Base-by-base conservation (phyloP, 2,797 vertebrate genomes). In the Pterois miles region DNA sequence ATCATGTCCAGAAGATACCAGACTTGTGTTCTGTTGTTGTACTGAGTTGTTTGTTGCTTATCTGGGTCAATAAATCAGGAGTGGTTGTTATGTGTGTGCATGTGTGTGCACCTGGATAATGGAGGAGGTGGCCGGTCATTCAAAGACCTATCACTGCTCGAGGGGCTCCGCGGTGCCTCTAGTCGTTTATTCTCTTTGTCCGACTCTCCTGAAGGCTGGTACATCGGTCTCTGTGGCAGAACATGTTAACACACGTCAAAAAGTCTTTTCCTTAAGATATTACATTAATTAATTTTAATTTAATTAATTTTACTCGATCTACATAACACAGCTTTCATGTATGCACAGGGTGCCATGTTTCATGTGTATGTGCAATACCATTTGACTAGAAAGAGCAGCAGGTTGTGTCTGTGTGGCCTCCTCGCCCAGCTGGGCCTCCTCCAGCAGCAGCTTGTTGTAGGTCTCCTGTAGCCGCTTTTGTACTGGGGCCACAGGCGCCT, bases 191-290 rank as follows among this genome's bases (percentile, higher is more conserved):
- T 99, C 87, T 99, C 98, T 91, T 99, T 99, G 91, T 99, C 98
- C 0, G 98, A 99, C 91, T 99, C 98, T 80, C 98, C 98, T 72
- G 98, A 99, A 1, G 98, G 98, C 5, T 99, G 98, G 92, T 98
- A 99, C 78, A 95, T 93, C 33, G 96, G 96, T 84, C 91, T 96
- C 81, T 94, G 87, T 94, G 95, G 83, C 29, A 75, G 40, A 80
- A 83, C 6, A 71, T 14, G 52, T n/a, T 16, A 8, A 59, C 16
- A 77, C 25, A 74, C 3, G 38, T 65, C n/a, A 64, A 22, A 23
- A 53, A 43, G 43, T 23, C 0, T 31, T 31, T 48, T 52, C 31
- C 74, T 23, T n/a, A n/a, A 74, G 6, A 27, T 25, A 38, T 13
- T 22, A 12, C n/a, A 77, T 66, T 20, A 8, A 40, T 38, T 23